Evolutionary conservation across 2,888 invertebrate genomes (phyloP), one percentile per base, ranked within the genome.

Genomic region (Athripsodes cinereus): DNA sequence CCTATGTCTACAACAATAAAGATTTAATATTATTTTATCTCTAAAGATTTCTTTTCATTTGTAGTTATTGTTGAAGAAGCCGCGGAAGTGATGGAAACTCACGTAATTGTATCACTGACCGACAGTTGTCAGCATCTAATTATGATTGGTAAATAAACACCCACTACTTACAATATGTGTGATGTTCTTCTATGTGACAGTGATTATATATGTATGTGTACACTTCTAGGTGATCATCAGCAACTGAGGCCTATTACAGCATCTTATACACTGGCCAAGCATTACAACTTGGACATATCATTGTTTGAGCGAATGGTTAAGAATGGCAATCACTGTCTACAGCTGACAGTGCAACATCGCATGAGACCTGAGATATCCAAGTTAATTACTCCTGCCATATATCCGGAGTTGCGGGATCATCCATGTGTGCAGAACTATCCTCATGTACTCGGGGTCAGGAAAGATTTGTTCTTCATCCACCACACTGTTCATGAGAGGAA

Each of bases 51-150:
- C 10, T 26, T 3, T 26, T 6, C 10, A 26, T 26, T 72, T 72
- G 35, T 69, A 85, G 87, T 89, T 0, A 81, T 90, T 16, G 87
- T 94, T 1, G 94, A 95, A 71, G 95, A 95, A 74, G 93, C 93
- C 0, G 93, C 92, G 0, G 92, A 94, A 74, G 88, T 93, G 0
- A 71, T 92, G 34, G 95, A 95, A 69, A 81, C 88, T 0, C 94
- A 94, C 68, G 83, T 92, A n/a, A 74, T 92, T 0, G 85, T 89
- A 0, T 85, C 90, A 0, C 73, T 94, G 18, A 88, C 88, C 0
- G 71, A 79, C 22, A 71, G 81, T 51, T 88, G 90, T 63, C 76
- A 93, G 69, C 94, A 95, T 70, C 78, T 92, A 1, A 88, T 95
- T 67, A 79, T 94, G 16, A 90, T 94, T 62, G 93, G 92, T 77